phyloP scores from a whole-genome alignment of 2,113 vertebrate species.

The Recurvirostra avosetta region DNA sequence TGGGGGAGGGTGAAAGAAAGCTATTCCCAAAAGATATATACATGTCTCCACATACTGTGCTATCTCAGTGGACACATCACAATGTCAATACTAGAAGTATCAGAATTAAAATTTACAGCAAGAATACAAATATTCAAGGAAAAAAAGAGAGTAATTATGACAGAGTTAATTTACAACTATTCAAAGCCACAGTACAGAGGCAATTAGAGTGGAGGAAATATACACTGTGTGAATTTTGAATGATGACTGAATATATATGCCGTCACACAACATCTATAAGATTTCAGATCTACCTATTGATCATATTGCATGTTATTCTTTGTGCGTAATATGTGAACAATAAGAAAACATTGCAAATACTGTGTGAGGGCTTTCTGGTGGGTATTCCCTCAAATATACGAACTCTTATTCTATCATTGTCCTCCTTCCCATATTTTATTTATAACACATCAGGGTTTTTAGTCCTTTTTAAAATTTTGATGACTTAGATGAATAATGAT shows the following conservation, averaged over 20 bases:
- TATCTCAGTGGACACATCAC: neutral
- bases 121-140: neutral
- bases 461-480: constrained; percentile 71
- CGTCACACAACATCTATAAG: neutral
- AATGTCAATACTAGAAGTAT: neutral
- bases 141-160: neutral
- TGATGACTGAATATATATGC: neutral
- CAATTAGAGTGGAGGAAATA: constrained; percentile 34
- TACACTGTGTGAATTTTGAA: constrained; percentile 36
- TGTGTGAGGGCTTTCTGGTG: neutral
- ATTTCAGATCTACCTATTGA: constrained; percentile 18
- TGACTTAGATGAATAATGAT: constrained; percentile 67
- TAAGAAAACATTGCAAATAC: constrained; percentile 8
- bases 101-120: neutral
- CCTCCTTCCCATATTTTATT: constrained; percentile 65
- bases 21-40: neutral
- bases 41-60: neutral
- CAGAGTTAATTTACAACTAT: constrained; percentile 44
- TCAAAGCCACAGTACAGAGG: constrained; percentile 1
- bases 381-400: constrained; percentile 35
- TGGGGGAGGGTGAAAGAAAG: neutral
- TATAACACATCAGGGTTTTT: constrained; percentile 58
- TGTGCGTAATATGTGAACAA: neutral
- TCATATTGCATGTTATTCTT: neutral
- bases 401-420: constrained; percentile 57